Base-by-base conservation (phyloP, 2,888 invertebrate species). In the Aplocera efformata region DNA sequence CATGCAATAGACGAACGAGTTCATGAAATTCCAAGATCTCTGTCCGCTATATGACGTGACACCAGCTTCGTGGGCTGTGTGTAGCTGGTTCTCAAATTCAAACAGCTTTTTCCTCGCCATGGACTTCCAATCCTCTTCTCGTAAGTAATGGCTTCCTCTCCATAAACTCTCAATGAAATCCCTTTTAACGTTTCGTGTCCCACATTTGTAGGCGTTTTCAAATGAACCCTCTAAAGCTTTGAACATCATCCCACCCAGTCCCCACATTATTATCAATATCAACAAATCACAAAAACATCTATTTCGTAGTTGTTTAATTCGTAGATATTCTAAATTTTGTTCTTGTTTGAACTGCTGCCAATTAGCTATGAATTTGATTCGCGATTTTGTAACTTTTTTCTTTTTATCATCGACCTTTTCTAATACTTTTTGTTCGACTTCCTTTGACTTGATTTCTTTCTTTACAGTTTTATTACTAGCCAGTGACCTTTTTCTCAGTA, bases 81-180 rank as follows among this genome's bases (percentile, higher is more conserved):
- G 94, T 21, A 98, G 80, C 67, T 96, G 95, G 49, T 94, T 93
- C 73, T 98, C 98, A 67, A 97, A 97, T 50, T 92, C 93, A 68
- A 93, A 91, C 36, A 98, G 75, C 68, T 94, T 93, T 55, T 91
- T 91, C 40, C 96, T 89, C 0, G 96, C 96, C 84, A 94, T 89
- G 7, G 94, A 93, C 66, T 96, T 96, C 96, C 96, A 96, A 66
- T 96, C 96, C 32, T 96, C 96, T 72, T 96, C 96, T 37, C 93
- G 90, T 79, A 96, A 82, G 65, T 93, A 93, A 71, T 95, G 94
- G 73, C 95, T 96, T 43, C 92, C 91, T 35, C 91, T 88, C 96
- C 96, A 96, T 26, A 97, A 88, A 47, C 91, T 90, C 62, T 96
- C 96, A 42, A 97, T 92, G 56, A 97, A 96, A 72, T 95, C 94